Base-by-base conservation (phyloP, 2,113 vertebrate species). In the Xiphophorus maculatus region DNA sequence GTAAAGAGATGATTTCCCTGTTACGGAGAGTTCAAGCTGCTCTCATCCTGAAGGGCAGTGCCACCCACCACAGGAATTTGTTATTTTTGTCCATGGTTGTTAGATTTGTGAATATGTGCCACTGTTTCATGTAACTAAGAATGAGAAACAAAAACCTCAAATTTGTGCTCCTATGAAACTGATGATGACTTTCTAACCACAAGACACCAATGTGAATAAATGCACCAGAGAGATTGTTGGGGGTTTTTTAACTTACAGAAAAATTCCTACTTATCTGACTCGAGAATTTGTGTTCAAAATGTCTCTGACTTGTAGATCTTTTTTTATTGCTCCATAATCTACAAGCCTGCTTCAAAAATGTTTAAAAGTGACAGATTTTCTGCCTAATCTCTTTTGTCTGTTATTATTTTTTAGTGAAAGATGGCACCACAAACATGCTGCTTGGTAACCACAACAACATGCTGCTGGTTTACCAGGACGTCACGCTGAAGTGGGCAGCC, bases 401-500 rank as follows among this genome's bases (percentile, higher is more conserved):
- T 28, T 71, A 48, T 42, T 35, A n/a, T 84, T 35, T 19, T 84
- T 77, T 89, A 99, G 98, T 97, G 83, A 95, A 88, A 51, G 97
- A 99, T 85, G 97, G 96, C 88, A 95, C 94, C 67, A 92, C 94
- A 91, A 98, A 97, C 89, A 93, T 95, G 81, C 88, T 99, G 80
- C 88, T 99, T 66, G 96, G 95, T 67, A 98, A 96, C 93, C 97
- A 99, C 74, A 96, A 90, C 86, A 96, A 92, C 88, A 96, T 96
- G 94, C 88, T 99, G 90, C 95, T 97, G 84, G 87, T 99, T 78
- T 99, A 98, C 93, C 96, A 98, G 91, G 96, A 98, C 30, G 93
- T 97, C 83, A 96, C 95, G 1, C 90, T 99, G 84, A 97, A 96
- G 91, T 99, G 98, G 98, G 97, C 96, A 5, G 86, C 97, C 67